These are phyloP conservation scores for Theodoxus fluviatilis DNA, from an alignment of 2,888 invertebrate species.

Conservation along the genomic window DNA sequence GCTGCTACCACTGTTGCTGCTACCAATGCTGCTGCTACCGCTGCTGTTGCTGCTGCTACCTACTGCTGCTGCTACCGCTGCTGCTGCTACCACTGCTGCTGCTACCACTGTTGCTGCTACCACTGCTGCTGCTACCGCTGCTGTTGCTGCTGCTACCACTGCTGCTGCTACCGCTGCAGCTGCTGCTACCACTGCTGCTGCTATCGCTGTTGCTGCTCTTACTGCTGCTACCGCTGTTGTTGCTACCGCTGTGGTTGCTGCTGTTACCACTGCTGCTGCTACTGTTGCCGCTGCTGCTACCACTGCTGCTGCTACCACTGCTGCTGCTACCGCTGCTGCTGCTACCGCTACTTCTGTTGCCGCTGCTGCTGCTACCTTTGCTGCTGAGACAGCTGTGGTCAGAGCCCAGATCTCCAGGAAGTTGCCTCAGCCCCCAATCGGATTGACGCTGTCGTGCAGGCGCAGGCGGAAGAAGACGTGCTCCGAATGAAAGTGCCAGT, in stretches of 20 bases:
- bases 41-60: not conserved
- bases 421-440: no score
- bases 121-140: no score
- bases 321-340: not conserved
- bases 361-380: not conserved
- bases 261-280: not conserved
- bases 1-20: constrained; percentile 10
- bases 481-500: no score
- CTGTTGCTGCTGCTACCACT: not conserved
- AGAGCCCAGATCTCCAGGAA: no score
- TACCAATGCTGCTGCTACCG: constrained; percentile 19
- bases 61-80: not conserved
- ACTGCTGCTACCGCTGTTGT: not conserved
- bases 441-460: no score
- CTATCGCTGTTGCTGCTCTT: constrained; percentile 6
- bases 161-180: not conserved
- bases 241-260: not conserved
- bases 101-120: not conserved
- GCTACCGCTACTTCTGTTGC: not conserved
- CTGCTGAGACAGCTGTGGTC: not conserved
- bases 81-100: not conserved
- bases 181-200: not conserved
- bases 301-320: not conserved
- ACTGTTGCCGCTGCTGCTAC: not conserved
- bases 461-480: no score